Evolutionary conservation across 1,140 invertebrate genomes (phyloP), one percentile per base, ranked within the genome.

Genomic region (Lepidurus packardi): DNA sequence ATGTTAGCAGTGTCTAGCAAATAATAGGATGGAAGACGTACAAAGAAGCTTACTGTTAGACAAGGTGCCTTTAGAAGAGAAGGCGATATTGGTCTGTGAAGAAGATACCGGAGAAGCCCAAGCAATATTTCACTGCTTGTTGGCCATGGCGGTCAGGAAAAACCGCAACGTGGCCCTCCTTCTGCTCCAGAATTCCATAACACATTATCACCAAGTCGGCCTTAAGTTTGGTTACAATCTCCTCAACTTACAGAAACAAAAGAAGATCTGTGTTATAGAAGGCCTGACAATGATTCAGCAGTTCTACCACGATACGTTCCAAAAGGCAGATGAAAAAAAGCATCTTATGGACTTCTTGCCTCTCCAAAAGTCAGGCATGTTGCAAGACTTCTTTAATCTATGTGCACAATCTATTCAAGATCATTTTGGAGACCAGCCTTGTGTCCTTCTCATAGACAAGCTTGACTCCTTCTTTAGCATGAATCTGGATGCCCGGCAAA

Each of bases 221-320:
- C 74, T 74, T 11, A 73, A 74, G 21, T 47, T 78, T 47, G 78
- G 78, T 9, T 78, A 74, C 42, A 78, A 78, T n/a, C 73, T 74
- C 13, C 43, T 43, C 2, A 78, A 73, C 44, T 13, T 78, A 9
- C 11, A 47, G 16, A 74, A 1, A 10, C 74, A 78, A 78, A 73
- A 43, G n/a, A 45, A 74, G 11, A 42, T 42, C 4, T 73, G 44
- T 45, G 45, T 74, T 21, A 44, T 78, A 13, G 78, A 73, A 34
- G 78, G 78, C 25, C 73, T 74, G 24, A 21, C 43, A n/a, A n/a
- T 65, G 16, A 65, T 16, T 21, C 8, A 65, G 16, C 8, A 65
- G 53, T 65, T 65, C 53, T 65, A 65, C 53, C 53, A 21, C 3
- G 13, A 65, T 21, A 1, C 7, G 4, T 65, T 65, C 8, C 16